Evolutionary conservation across 2,888 invertebrate species (phyloP).

Genomic region (Cheilosia urbana): DNA sequence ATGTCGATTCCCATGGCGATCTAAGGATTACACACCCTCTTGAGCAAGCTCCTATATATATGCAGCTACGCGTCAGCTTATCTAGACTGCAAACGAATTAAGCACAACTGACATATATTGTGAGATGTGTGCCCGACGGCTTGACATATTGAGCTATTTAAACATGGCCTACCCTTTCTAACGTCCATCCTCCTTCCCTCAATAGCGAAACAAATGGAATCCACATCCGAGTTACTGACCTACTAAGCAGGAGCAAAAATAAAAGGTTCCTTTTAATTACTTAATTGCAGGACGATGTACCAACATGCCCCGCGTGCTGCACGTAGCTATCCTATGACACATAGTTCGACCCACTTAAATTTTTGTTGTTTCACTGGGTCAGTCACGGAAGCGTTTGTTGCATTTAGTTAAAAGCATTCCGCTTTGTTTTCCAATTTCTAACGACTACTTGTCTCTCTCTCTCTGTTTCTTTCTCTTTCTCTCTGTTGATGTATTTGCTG

Average conservation of each 20-base stretch:
- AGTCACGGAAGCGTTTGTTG: constrained; percentile 46
- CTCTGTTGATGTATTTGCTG: neutral
- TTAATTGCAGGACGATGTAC: constrained; percentile 55
- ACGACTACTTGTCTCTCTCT: neutral
- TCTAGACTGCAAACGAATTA: neutral
- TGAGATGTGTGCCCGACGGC: neutral
- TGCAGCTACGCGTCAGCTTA: no score
- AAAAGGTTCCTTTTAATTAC: constrained; percentile 53
- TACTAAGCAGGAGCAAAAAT: constrained; percentile 19
- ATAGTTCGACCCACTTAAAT: constrained; percentile 49
- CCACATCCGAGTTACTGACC: constrained; percentile 44
- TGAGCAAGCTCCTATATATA: no score
- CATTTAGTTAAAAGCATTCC: constrained; percentile 40
- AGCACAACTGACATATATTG: neutral
- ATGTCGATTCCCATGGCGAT: no score
- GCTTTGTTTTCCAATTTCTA: constrained; percentile 19
- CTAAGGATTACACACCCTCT: no score
- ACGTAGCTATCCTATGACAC: constrained; percentile 35
- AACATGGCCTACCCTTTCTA: neutral
- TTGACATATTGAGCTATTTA: neutral
- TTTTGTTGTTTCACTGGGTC: constrained; percentile 38
- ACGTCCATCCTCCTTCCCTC: neutral
- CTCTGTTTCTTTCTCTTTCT: constrained; percentile 32
- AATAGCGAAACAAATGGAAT: neutral
- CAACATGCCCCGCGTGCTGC: constrained; percentile 49